Conservation (phyloP, 2,888 invertebrate species). For the Sarcophaga caerulescens region DNA sequence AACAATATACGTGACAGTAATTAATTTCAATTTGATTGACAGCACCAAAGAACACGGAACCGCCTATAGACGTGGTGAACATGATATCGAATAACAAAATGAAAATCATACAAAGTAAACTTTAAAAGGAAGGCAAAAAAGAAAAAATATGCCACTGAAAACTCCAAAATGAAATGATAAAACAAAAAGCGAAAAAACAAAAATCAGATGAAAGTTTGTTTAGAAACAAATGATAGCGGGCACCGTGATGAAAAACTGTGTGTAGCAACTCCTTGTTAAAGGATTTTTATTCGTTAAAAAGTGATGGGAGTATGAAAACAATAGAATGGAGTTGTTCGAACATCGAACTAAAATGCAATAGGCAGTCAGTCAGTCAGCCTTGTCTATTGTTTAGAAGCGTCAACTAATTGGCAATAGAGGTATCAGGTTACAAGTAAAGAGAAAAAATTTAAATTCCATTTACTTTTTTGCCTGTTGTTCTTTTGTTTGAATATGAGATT, state of each 20-base stretch:
- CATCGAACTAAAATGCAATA: not conserved
- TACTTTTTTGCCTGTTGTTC: not conserved
- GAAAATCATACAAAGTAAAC: not conserved
- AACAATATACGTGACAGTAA: slow-evolving; percentile 46
- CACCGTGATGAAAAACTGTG: not conserved
- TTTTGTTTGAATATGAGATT: not conserved
- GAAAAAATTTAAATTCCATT: too few species aligned
- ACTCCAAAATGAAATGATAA: not conserved
- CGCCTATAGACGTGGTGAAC: not conserved
- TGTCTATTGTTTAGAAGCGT: slow-evolving; percentile 1
- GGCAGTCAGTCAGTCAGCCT: not conserved
- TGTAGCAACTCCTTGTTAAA: not conserved
- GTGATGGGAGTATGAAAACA: not conserved
- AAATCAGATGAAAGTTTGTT: slow-evolving; percentile 27
- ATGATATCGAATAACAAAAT: slow-evolving; percentile 18
- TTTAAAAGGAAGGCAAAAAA: not conserved
- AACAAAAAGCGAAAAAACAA: not conserved
- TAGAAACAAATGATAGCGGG: slow-evolving; percentile 10
- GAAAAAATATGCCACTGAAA: not conserved
- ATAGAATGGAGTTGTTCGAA: not conserved
- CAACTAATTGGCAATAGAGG: slow-evolving; percentile 54
- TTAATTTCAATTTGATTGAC: slow-evolving; percentile 65
- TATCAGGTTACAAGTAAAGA: too few species aligned
- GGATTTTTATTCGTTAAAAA: not conserved
- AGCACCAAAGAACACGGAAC: slow-evolving; percentile 6